Conservation (phyloP, 2,888 invertebrate species). For the Eudemis profundana region DNA sequence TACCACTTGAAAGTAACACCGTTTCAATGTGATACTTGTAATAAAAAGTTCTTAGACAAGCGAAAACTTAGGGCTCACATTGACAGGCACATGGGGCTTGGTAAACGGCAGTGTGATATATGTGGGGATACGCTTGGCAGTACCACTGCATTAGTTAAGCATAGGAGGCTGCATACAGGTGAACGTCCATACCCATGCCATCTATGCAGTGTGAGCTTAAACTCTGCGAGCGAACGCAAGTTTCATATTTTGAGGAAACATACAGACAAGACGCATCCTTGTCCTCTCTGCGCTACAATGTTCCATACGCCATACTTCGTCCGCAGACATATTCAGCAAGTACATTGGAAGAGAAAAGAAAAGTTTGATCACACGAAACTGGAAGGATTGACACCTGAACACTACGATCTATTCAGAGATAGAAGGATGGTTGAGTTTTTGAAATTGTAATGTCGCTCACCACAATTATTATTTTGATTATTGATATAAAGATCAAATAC, state of each 20-base stretch:
- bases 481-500: too few species aligned
- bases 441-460: background rate
- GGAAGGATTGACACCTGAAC: slow-evolving; percentile 29
- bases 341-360: slow-evolving; percentile 42
- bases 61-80: slow-evolving; percentile 42
- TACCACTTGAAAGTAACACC: slow-evolving; percentile 44
- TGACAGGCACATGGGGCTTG: slow-evolving; percentile 36
- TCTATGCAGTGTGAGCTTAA: slow-evolving; percentile 35
- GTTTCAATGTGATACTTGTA: slow-evolving; percentile 44
- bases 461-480: too few species aligned
- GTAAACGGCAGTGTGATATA: slow-evolving; percentile 24
- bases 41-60: slow-evolving; percentile 35
- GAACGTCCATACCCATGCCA: slow-evolving; percentile 44
- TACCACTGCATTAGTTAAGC: slow-evolving; percentile 33
- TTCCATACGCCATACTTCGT: slow-evolving; percentile 41
- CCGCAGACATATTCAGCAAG: slow-evolving; percentile 38
- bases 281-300: slow-evolving; percentile 42
- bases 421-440: slow-evolving; percentile 39
- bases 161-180: slow-evolving; percentile 42
- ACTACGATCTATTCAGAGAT: slow-evolving; percentile 41
- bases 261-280: slow-evolving; percentile 41
- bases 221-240: slow-evolving; percentile 39
- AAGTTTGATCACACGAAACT: slow-evolving; percentile 41
- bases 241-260: slow-evolving; percentile 42
- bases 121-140: slow-evolving; percentile 40